phyloP scores from a whole-genome alignment of 2,797 vertebrate species.

The Paguma larvata region DNA sequence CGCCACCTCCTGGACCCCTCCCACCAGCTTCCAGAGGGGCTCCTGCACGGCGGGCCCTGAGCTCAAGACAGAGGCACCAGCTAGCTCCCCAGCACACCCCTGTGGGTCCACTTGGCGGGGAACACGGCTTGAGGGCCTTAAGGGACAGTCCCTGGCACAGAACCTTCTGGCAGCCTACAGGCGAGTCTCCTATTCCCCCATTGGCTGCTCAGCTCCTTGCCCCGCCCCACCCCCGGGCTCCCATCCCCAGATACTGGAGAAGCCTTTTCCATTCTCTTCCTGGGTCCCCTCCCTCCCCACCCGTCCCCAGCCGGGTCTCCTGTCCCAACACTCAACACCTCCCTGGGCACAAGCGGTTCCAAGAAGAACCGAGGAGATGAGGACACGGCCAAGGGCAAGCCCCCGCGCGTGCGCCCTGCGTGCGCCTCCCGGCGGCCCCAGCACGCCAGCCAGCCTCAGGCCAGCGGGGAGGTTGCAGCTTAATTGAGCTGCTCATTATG shows the following conservation, averaged over 20 bases:
- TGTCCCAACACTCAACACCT: neutral
- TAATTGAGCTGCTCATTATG: constrained; percentile 47
- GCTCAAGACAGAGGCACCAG: neutral
- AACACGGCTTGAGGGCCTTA: neutral
- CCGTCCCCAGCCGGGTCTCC: no score
- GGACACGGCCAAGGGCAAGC: neutral
- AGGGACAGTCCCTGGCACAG: neutral
- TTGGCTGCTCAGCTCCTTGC: neutral
- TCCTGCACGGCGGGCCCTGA: fast-evolving
- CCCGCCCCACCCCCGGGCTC: no score
- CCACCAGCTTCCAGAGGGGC: neutral
- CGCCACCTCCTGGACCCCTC: neutral
- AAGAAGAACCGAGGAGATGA: neutral
- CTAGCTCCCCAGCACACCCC: neutral
- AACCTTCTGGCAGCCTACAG: neutral
- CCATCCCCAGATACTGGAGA: neutral
- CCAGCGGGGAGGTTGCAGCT: neutral
- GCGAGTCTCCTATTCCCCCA: neutral
- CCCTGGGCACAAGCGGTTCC: neutral
- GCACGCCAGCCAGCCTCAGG: neutral
- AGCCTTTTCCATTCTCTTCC: neutral
- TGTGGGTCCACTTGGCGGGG: neutral
- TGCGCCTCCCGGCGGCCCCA: neutral
- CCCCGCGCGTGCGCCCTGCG: neutral
- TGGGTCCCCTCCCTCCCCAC: no score